Conservation (phyloP, 1,140 invertebrate species). For the Palaemon carinicauda region DNA sequence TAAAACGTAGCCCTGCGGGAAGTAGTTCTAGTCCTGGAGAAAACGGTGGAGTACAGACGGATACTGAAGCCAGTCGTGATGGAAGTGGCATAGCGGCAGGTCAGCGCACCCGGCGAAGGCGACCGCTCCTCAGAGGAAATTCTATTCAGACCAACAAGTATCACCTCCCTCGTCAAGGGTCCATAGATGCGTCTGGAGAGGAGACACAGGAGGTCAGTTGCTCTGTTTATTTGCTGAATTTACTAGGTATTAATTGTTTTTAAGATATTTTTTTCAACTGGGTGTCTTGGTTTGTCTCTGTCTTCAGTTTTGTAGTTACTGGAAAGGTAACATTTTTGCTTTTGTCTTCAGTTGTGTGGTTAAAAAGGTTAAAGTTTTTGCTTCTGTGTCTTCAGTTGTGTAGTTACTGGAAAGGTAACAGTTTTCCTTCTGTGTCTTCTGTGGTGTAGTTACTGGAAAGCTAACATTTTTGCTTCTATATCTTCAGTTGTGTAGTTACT, state of each 20-base stretch:
- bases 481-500: no score
- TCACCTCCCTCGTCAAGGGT: constrained; percentile 47
- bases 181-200: constrained; percentile 52
- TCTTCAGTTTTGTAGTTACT: no score
- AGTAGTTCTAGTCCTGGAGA: constrained; percentile 6
- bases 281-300: no score
- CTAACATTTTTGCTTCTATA: no score
- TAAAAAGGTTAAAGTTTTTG: no score
- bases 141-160: constrained; percentile 17
- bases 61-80: background rate
- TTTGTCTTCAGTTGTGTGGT: no score
- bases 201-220: constrained; percentile 54
- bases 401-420: no score
- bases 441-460: no score
- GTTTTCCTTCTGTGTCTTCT: no score
- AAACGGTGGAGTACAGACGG: background rate
- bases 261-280: background rate
- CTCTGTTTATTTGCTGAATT: background rate
- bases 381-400: no score
- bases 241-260: no score
- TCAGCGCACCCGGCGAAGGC: background rate
- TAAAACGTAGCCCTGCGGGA: constrained; percentile 6
- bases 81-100: background rate
- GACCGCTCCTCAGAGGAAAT: constrained; percentile 25
- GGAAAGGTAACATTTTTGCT: no score